Evolutionary conservation across 1,140 invertebrate genomes (phyloP).

Genomic region (Heliothis subflexa): DNA sequence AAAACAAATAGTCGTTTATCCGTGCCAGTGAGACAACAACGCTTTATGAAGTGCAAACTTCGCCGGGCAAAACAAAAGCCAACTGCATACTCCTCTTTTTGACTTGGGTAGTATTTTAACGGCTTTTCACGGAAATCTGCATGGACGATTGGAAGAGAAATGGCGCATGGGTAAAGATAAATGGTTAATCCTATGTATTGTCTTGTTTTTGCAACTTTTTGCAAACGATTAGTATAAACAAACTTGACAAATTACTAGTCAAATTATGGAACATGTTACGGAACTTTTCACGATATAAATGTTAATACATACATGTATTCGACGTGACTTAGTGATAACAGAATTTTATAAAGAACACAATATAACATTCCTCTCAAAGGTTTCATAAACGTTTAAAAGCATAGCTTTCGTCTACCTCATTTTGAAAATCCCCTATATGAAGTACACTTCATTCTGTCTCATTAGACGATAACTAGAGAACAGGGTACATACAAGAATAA

Average conservation of each 20-base stretch:
- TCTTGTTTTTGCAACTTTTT: no score
- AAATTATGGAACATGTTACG: no score
- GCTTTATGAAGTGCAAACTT: slow-evolving; percentile 20
- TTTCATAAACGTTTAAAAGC: no score
- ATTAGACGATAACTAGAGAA: slow-evolving; percentile 10
- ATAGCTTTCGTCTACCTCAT: not conserved
- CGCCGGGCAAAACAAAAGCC: not conserved
- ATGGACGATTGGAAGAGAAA: not conserved
- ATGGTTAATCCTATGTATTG: not conserved
- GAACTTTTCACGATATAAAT: no score
- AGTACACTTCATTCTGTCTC: slow-evolving; percentile 5
- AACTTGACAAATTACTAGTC: not conserved
- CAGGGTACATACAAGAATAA: slow-evolving; percentile 25
- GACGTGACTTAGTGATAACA: no score
- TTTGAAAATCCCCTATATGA: not conserved
- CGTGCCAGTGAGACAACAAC: slow-evolving; percentile 6
- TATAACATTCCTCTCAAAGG: no score
- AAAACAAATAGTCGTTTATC: not conserved
- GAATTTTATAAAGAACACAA: no score
- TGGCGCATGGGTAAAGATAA: not conserved
- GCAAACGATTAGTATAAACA: no score
- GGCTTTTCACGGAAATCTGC: not conserved
- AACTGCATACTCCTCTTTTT: not conserved
- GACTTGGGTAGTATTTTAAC: not conserved
- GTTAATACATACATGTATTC: no score